Evolutionary conservation across 2,888 invertebrate genomes (phyloP), one percentile per base, ranked within the genome.

Genomic region (Mythimna loreyi): DNA sequence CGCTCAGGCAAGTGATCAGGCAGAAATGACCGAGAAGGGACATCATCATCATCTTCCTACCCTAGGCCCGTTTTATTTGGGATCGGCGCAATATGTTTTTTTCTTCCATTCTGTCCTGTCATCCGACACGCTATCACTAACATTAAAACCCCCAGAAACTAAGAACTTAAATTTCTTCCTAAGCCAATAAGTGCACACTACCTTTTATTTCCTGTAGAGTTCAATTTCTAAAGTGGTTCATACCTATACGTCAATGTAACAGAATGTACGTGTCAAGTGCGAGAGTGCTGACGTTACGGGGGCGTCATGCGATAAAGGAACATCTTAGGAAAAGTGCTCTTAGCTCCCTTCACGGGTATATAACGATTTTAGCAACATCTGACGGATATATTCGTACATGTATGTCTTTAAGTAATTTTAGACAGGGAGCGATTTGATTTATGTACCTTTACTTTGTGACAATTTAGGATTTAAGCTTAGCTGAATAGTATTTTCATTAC

Each of bases 281-380:
- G 43, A 49, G 55, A 60, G 73, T 78, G 74, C 49, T 30, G 52
- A 53, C 49, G 53, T 28, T 9, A 23, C 40, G 55, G 67, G 60
- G 74, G 67, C 59, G 78, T 43, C 50, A 67, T 63, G 11, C 61
- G 25, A 25, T 45, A 56, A 16, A 53, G 21, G 67, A 67, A 45
- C 56, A 78, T 56, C 73, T 56, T 57, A 13, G 8, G 5, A 25
- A n/a, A 21, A 61, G 52, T 30, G 63, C 67, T 49, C 49, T 78
- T 21, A 50, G 25, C 33, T 33, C 13, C 50, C 30, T 62, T 53
- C 47, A 52, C n/a, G 49, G 47, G 49, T 28, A 23, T 19, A 21
- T 67, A 78, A 72, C 49, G 63, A 61, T 60, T 57, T 53, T 56
- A 45, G 33, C 49, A 43, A 78, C 50, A 40, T 74, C 21, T 52